Conservation (phyloP, 2,113 vertebrate species). For the Chionis minor region DNA sequence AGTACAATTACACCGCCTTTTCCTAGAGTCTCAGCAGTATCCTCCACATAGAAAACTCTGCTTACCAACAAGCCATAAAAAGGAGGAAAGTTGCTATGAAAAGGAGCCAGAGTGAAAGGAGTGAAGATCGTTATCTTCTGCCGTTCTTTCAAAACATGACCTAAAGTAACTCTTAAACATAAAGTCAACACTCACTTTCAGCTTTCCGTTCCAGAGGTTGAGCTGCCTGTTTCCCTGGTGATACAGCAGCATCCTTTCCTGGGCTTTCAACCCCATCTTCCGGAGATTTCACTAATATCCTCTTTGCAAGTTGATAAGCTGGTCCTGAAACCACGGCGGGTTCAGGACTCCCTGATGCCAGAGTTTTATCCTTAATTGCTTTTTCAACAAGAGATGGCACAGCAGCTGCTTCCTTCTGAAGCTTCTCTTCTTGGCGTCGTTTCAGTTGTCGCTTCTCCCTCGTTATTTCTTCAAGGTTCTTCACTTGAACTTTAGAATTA, state of each 20-base stretch:
- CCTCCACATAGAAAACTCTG: background rate
- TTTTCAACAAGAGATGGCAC: background rate
- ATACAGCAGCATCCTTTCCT: slow-evolving; percentile 1
- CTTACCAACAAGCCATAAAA: background rate
- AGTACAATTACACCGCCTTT: background rate
- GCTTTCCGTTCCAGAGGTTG: slow-evolving; percentile 39
- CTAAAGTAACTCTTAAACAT: background rate
- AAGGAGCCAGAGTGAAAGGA: background rate
- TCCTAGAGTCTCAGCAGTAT: background rate
- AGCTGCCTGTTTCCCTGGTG: slow-evolving; percentile 42
- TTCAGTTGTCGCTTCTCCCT: slow-evolving; percentile 82
- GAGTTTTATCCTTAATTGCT: background rate
- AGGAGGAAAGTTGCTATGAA: background rate
- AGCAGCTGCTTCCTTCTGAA: slow-evolving; percentile 24
- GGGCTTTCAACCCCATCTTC: slow-evolving; percentile 10
- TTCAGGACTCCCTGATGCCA: background rate
- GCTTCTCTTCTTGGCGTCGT: slow-evolving; percentile 66
- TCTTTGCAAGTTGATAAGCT: background rate
- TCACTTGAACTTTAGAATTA: slow-evolving; percentile 75
- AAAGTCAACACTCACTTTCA: slow-evolving; percentile 35
- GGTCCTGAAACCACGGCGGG: background rate
- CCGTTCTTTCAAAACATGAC: background rate
- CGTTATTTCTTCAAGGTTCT: slow-evolving; percentile 86
- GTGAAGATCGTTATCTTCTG: background rate
- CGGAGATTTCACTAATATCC: background rate